phyloP scores from a whole-genome alignment of 2,113 vertebrate genomes.

The Leptobrachium leishanense region DNA sequence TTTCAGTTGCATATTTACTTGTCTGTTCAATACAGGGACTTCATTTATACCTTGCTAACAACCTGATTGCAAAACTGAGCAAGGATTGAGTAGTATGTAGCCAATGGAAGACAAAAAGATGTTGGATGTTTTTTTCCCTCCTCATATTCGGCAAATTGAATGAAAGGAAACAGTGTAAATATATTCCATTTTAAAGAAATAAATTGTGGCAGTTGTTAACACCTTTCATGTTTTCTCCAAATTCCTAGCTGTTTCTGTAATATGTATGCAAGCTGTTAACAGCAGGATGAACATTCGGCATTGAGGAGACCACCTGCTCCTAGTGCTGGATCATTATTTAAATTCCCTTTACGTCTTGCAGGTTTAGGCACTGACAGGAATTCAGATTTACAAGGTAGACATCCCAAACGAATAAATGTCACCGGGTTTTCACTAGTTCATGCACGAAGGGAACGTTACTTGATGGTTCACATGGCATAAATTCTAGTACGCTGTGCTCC shows the following conservation, averaged over 20 bases:
- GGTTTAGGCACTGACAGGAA: conserved; percentile 37
- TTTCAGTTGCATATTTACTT: no score
- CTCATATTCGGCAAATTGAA: conserved; percentile 2
- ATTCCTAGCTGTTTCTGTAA: conserved; percentile 39
- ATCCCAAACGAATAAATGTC: conserved; percentile 32
- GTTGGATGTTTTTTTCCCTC: background rate
- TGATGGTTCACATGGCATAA: background rate
- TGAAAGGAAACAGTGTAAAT: conserved; percentile 19
- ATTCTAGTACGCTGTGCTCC: background rate
- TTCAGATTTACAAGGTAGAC: conserved; percentile 31
- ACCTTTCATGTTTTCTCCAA: conserved; percentile 10
- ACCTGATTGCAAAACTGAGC: no score
- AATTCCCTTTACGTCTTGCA: conserved; percentile 37
- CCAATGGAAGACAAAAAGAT: conserved; percentile 4
- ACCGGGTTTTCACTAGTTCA: background rate
- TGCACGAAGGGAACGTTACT: background rate
- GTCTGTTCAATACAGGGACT: no score
- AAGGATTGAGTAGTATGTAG: background rate
- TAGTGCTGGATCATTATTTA: conserved; percentile 21
- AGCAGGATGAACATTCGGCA: conserved; percentile 14
- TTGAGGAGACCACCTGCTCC: conserved; percentile 29
- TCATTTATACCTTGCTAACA: no score
- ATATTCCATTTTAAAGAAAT: conserved; percentile 11
- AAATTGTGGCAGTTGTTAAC: conserved; percentile 42
- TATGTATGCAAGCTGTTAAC: conserved; percentile 37